Conservation (phyloP, 2,888 invertebrate genomes). For the Nectonema munidae region DNA sequence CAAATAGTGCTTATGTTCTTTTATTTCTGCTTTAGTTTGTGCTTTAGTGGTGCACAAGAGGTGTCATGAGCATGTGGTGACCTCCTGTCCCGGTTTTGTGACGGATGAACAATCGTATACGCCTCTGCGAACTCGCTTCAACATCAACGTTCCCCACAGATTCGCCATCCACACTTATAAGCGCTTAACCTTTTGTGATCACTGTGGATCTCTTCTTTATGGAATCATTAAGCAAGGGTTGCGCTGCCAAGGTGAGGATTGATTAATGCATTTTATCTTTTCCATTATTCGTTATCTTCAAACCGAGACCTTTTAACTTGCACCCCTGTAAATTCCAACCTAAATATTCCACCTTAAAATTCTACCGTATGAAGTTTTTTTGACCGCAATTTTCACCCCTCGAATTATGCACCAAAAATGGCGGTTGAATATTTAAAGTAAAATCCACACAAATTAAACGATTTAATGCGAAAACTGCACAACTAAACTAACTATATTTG, state of each 20-base stretch:
- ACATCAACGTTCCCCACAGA: constrained; percentile 93
- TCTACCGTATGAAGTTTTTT: too few species aligned
- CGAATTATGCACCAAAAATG: too few species aligned
- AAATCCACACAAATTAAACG: too few species aligned
- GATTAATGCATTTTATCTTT: constrained; percentile 6
- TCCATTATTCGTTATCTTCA: too few species aligned
- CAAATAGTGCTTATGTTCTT: too few species aligned
- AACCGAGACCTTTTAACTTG: too few species aligned
- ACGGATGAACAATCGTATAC: not conserved
- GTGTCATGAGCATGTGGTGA: constrained; percentile 78
- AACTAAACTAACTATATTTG: too few species aligned
- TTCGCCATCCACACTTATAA: constrained; percentile 65
- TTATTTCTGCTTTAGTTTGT: constrained; percentile 76
- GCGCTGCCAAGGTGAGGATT: constrained; percentile 46
- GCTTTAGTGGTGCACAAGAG: constrained; percentile 97
- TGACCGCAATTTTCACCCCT: too few species aligned
- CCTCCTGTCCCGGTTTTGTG: constrained; percentile 63
- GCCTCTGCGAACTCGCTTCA: constrained; percentile 39
- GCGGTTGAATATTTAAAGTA: too few species aligned
- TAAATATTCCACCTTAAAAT: too few species aligned
- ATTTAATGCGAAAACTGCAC: too few species aligned
- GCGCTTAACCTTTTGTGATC: constrained; percentile 93
- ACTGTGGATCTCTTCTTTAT: constrained; percentile 83
- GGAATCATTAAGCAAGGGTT: constrained; percentile 78
- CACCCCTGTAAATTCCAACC: too few species aligned